Percentiles rank a stretch among this genome's conserved stretches.
Conservation (phyloP, 2,113 vertebrate genomes). For the Alces alces region DNA sequence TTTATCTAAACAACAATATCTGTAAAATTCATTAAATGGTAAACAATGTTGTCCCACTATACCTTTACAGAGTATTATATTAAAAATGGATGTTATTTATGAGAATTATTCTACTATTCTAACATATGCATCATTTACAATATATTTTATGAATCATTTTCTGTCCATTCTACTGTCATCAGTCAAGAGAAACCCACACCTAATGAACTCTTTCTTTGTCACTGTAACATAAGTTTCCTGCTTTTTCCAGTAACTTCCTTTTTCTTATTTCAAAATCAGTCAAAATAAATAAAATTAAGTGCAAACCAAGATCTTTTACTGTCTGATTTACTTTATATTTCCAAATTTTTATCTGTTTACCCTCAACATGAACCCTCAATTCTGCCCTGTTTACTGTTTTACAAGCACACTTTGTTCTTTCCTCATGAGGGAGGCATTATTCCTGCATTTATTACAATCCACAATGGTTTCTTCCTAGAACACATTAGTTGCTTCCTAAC, state of each 20-base stretch:
- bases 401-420: neutral
- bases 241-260: neutral
- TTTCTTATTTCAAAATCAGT: neutral
- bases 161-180: neutral
- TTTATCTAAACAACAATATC: neutral
- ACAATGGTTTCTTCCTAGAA: neutral
- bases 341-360: neutral
- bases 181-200: neutral
- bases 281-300: neutral
- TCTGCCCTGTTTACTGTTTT: neutral
- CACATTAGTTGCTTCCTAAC: neutral
- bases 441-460: neutral
- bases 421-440: neutral
- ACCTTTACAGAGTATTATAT: neutral
- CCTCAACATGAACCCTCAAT: neutral
- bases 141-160: neutral
- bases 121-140: neutral
- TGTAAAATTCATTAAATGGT: neutral
- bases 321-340: neutral
- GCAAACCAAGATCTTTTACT: neutral
- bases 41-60: neutral
- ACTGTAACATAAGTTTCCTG: neutral
- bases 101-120: neutral
- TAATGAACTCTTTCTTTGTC: neutral
- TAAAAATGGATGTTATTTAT: neutral